Conservation (phyloP, 1,140 invertebrate genomes). For the Aethina tumida region DNA sequence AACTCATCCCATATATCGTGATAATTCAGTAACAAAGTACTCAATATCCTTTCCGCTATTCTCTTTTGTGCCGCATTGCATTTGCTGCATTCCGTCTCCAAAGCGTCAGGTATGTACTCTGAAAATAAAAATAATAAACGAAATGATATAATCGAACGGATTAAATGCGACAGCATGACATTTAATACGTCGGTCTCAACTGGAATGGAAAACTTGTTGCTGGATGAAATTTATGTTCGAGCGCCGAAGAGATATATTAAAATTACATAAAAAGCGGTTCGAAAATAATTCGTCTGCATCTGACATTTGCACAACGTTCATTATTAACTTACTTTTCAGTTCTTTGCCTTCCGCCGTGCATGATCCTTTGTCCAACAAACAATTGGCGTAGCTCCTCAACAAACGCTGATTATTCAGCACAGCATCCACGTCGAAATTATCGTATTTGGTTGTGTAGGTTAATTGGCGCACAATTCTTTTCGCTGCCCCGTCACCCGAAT, state of each 20-base stretch:
- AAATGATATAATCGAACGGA: neutral
- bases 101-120: constrained; percentile 36
- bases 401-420: constrained; percentile 44
- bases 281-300: neutral
- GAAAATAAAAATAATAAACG: constrained; percentile 12
- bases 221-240: neutral
- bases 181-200: neutral
- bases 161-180: neutral
- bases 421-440: constrained; percentile 42
- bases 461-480: no score
- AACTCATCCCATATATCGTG: constrained; percentile 32
- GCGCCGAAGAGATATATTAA: neutral
- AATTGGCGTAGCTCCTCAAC: constrained; percentile 42
- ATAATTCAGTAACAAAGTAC: constrained; percentile 30
- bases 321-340: constrained; percentile 41
- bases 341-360: constrained; percentile 43
- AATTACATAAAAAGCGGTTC: neutral
- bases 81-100: constrained; percentile 34
- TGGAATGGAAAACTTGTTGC: neutral
- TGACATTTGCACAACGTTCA: neutral
- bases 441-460: constrained; percentile 44
- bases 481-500: no score
- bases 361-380: constrained; percentile 41
- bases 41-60: constrained; percentile 29
- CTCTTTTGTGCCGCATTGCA: constrained; percentile 34